Evolutionary conservation across 2,888 invertebrate genomes (phyloP), one percentile per base, ranked within the genome.

Genomic region (Drosophila affinis): DNA sequence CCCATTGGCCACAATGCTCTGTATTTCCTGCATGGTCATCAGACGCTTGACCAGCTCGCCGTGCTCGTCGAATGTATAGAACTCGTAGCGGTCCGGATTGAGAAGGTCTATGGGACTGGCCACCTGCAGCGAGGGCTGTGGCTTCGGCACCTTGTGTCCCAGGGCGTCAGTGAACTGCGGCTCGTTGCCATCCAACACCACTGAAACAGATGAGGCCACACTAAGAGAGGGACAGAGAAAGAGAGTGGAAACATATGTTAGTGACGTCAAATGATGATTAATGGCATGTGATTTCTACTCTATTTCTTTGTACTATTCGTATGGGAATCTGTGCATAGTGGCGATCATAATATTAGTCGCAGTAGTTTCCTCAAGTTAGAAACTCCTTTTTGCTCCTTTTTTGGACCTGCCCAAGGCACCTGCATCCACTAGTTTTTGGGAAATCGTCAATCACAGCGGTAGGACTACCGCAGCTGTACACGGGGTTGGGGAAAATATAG

Each of bases 1-100:
- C 0, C 96, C 96, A 44, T 95, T 96, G 0, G 97, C 97, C 39
- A 97, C 96, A 69, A 97, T 95, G 48, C 96, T 95, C 90, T 96
- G 96, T 75, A 97, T 97, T 92, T 97, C 96, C 86, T 96, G 94
- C 81, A 96, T 92, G 9, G 97, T 96, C 97, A 97, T 97, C 39
- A 97, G 93, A 69, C 96, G 94, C 87, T 96, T 96, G 0, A 97
- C 95, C 24, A 97, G 93, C 87, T 97, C 96, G 14, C 97, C 97
- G 62, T 95, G 95, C 86, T 96, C 96, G 87, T 97, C 96, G 86
- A 97, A 96, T 0, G 97, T 97, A 90, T 96, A 97, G 91, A 97
- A 97, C 89, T 97, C 97, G 91, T 97, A 97, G 88, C 95, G 94
- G 89, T 97, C 97, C 2, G 97, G 97, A 76, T 95, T 95, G 7